Percentiles rank a stretch among this genome's conserved stretches.
Evolutionary conservation across 2,888 invertebrate genomes (phyloP).

Genomic region (Andricus quercusramuli): DNA sequence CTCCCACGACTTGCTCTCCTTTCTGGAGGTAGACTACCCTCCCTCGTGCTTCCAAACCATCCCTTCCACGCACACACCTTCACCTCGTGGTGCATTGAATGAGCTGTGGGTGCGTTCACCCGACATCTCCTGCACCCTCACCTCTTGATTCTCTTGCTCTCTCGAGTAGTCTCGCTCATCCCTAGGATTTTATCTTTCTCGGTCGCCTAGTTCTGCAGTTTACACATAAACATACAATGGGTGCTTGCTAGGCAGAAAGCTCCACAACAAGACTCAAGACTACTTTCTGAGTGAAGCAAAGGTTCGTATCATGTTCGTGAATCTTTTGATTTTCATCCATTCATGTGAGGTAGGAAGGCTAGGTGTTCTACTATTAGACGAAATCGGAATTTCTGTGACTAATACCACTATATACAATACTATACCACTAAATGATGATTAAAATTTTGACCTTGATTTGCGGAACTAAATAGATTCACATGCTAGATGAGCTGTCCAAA

Average conservation of each 20-base stretch:
- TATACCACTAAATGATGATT: neutral
- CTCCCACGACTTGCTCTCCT: conserved; percentile 33
- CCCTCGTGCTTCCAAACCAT: conserved; percentile 43
- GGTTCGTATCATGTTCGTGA: conserved; percentile 51
- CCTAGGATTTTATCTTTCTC: conserved; percentile 22
- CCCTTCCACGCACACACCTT: conserved; percentile 40
- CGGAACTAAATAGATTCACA: too few species aligned
- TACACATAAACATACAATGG: conserved; percentile 35
- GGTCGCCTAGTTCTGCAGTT: conserved; percentile 29
- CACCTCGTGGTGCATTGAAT: conserved; percentile 46
- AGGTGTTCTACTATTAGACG: neutral
- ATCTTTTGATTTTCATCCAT: conserved; percentile 27
- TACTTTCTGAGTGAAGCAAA: conserved; percentile 63
- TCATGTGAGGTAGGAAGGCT: neutral
- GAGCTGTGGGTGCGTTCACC: conserved; percentile 57
- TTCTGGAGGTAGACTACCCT: neutral
- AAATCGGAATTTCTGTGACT: neutral
- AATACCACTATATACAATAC: too few species aligned
- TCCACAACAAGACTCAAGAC: conserved; percentile 59
- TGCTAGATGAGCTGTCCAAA: too few species aligned
- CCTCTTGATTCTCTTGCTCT: conserved; percentile 49
- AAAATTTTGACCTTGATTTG: neutral
- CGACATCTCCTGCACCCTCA: neutral
- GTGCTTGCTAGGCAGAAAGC: conserved; percentile 48
- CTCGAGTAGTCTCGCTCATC: conserved; percentile 41